These are phyloP conservation scores for Sebastes iracundus DNA, from an alignment of 2,797 vertebrate species.

Conservation along the genomic window DNA sequence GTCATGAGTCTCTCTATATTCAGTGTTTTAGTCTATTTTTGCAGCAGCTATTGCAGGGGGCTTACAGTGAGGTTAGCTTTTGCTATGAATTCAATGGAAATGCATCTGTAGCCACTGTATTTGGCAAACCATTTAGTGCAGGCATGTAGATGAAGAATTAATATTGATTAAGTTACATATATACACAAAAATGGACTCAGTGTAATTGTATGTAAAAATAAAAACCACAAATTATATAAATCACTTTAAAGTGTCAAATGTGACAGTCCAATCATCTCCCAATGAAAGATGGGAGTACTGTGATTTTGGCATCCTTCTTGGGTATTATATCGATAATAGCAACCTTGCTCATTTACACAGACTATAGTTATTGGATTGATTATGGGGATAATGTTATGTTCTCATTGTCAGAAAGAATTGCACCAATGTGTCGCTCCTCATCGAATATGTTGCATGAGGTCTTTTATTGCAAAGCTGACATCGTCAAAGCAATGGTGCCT, in stretches of 20 bases:
- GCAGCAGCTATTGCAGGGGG: background rate
- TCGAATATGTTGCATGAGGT: slow-evolving; percentile 48
- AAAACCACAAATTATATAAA: background rate
- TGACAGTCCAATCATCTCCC: background rate
- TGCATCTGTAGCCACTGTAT: background rate
- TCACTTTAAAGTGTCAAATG: background rate
- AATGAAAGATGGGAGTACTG: background rate
- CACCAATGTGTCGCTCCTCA: slow-evolving; percentile 40
- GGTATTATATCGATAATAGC: background rate
- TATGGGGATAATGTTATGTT: slow-evolving; percentile 40
- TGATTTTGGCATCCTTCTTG: background rate
- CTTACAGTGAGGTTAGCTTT: background rate
- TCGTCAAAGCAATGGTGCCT: slow-evolving; percentile 71
- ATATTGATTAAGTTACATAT: background rate
- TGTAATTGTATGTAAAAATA: background rate
- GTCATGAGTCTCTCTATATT: background rate
- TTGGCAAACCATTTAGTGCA: background rate
- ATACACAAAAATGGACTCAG: background rate
- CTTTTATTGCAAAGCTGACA: slow-evolving; percentile 66
- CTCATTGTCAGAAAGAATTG: slow-evolving; percentile 51
- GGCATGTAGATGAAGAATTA: background rate
- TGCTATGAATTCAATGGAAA: background rate
- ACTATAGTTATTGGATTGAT: slow-evolving; percentile 26
- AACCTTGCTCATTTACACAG: slow-evolving; percentile 15
- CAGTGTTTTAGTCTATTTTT: background rate